Evolutionary conservation across 2,113 vertebrate species (phyloP).

Genomic region (Platanista minor): DNA sequence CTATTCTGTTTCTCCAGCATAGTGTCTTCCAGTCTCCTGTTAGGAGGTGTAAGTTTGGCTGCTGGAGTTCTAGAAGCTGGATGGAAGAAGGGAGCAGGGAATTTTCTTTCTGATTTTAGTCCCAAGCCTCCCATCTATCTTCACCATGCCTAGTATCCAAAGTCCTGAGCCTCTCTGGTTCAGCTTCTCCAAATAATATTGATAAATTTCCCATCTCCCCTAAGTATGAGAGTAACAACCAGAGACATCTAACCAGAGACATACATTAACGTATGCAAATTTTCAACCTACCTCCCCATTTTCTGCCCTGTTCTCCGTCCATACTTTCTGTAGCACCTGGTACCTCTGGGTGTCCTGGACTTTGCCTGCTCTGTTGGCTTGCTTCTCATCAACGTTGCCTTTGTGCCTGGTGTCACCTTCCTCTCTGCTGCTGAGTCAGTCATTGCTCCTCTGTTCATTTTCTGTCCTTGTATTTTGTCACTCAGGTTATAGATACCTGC

Average conservation of each 20-base stretch:
- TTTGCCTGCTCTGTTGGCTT: not conserved
- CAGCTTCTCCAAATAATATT: not conserved
- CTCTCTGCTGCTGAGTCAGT: not conserved
- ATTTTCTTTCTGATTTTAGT: conserved; percentile 1
- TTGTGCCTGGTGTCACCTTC: not conserved
- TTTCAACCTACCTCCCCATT: not conserved
- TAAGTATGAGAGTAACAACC: not conserved
- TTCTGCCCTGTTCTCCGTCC: not conserved
- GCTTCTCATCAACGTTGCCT: not conserved
- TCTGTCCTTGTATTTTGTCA: not conserved
- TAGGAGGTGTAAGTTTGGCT: not conserved
- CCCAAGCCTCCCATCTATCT: not conserved
- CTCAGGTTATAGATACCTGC: not conserved
- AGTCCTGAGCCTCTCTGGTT: not conserved
- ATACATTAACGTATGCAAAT: not conserved
- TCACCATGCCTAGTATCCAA: not conserved
- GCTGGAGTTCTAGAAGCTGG: not conserved
- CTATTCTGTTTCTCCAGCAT: not conserved
- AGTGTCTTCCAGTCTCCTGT: not conserved
- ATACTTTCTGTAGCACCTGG: not conserved
- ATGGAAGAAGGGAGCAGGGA: not conserved
- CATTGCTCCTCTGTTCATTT: not conserved
- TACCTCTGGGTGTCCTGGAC: not conserved
- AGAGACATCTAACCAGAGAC: not conserved
- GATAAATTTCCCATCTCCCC: not conserved